Evolutionary conservation across 1,140 invertebrate genomes (phyloP).

Genomic region (Drosophila repletoides): DNA sequence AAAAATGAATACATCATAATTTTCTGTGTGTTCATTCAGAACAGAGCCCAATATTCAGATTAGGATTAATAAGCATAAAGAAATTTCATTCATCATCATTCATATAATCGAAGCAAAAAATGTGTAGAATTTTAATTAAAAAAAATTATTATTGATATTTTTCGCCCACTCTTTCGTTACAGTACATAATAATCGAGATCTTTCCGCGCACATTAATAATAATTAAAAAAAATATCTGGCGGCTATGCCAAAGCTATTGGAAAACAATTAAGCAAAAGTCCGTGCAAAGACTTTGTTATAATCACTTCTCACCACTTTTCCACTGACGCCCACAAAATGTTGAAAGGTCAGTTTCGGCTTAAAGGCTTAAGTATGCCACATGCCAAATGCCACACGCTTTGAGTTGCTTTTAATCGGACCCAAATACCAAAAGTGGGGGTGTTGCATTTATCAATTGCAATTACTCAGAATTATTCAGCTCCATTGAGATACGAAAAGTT

Average conservation of each 20-base stretch:
- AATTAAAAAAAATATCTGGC: constrained; percentile 34
- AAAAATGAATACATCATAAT: too few species aligned
- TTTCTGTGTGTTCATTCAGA: too few species aligned
- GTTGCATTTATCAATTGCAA: constrained; percentile 23
- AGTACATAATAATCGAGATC: constrained; percentile 14
- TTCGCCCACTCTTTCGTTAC: background rate
- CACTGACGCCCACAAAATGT: too few species aligned
- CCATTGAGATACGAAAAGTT: constrained; percentile 29
- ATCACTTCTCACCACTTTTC: constrained; percentile 14
- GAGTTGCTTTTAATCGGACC: constrained; percentile 61
- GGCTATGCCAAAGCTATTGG: constrained; percentile 49
- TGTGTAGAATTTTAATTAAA: background rate
- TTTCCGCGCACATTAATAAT: constrained; percentile 9
- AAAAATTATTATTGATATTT: background rate
- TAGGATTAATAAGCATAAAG: too few species aligned
- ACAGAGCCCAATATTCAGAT: too few species aligned
- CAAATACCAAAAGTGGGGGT: background rate
- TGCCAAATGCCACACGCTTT: constrained; percentile 39
- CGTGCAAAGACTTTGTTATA: constrained; percentile 32
- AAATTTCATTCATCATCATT: too few species aligned
- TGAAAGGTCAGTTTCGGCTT: constrained; percentile 73
- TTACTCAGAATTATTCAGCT: constrained; percentile 2
- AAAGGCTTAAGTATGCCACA: constrained; percentile 59
- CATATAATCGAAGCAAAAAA: too few species aligned
- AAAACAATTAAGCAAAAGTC: constrained; percentile 62